Base-by-base conservation (phyloP, 2,113 vertebrate species). In the Sinocyclocheilus grahami region DNA sequence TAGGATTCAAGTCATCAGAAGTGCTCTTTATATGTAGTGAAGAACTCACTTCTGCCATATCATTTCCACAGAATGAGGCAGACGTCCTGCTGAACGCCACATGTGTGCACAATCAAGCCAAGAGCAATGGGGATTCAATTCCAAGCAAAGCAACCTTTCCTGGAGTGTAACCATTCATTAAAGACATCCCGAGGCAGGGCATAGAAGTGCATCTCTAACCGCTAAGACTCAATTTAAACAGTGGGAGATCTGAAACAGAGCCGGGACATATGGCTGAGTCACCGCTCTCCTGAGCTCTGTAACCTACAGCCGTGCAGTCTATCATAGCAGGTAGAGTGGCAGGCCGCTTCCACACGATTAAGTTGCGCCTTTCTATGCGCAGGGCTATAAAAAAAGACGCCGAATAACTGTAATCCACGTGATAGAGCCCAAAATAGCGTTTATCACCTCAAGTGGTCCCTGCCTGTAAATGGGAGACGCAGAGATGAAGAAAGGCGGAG, bases 361-460 rank as follows among this genome's bases (percentile, higher is more conserved):
- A 86, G 85, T 78, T 55, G 75, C 76, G 12, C 46, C 33, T 83
- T 39, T 78, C 48, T 79, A 55, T 39, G 42, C 55, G 20, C 65
- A 55, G 18, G 2, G 39, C 48, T 16, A 48, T 83, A 81, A 72
- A 85, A 83, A 82, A 58, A 71, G 83, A 53, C n/a, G 0, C 71
- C 0, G 78, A 85, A 86, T 85, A 84, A 74, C 87, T 82, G 82
- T 88, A 88, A 88, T 88, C 85, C 87, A 86, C 67, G 78, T 88
- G 87, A 89, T 86, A 77, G 48, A 76, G 84, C 77, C 75, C 75
- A 67, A 89, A 86, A 87, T 86, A 89, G 89, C 77, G 76, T 88
- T 89, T 86, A 88, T 86, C 86, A 89, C 84, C 82, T 82, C n/a
- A 16, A 85, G 81, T 87, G 76, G 75, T 76, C 80, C 82, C 80